Conservation (phyloP, 1,140 invertebrate genomes). For the Rhopalosiphum maidis region DNA sequence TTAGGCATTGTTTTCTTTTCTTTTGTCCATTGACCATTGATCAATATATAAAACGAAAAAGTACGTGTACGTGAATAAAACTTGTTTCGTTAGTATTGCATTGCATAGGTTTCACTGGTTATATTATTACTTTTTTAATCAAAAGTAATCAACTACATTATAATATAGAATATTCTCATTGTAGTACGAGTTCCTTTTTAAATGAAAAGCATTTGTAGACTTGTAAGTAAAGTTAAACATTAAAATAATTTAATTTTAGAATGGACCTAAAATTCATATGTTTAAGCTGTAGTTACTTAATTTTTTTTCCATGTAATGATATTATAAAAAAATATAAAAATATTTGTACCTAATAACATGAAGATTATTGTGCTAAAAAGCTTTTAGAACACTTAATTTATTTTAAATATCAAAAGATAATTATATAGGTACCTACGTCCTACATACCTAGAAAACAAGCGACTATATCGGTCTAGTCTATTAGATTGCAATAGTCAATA, state of each 20-base stretch:
- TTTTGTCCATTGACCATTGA: constrained; percentile 32
- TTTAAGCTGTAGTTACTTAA: background rate
- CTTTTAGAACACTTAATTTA: background rate
- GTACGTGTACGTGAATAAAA: background rate
- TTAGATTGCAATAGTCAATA: background rate
- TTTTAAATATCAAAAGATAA: background rate
- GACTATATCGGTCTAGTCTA: background rate
- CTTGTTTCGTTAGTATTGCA: constrained; percentile 19
- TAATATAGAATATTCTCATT: background rate
- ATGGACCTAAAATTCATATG: background rate
- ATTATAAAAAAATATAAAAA: background rate
- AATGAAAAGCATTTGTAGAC: background rate
- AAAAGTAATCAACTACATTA: background rate
- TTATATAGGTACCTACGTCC: background rate
- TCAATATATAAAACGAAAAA: background rate
- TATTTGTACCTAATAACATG: background rate
- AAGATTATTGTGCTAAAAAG: background rate
- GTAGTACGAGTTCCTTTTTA: background rate
- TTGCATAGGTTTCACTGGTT: background rate
- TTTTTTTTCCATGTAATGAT: background rate
- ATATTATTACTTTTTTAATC: constrained; percentile 2
- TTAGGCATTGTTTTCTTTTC: constrained; percentile 1
- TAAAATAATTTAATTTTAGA: background rate
- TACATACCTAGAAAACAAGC: background rate
- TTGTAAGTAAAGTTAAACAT: background rate